Conservation (phyloP, 2,888 invertebrate genomes). For the Ichneumon xanthorius region DNA sequence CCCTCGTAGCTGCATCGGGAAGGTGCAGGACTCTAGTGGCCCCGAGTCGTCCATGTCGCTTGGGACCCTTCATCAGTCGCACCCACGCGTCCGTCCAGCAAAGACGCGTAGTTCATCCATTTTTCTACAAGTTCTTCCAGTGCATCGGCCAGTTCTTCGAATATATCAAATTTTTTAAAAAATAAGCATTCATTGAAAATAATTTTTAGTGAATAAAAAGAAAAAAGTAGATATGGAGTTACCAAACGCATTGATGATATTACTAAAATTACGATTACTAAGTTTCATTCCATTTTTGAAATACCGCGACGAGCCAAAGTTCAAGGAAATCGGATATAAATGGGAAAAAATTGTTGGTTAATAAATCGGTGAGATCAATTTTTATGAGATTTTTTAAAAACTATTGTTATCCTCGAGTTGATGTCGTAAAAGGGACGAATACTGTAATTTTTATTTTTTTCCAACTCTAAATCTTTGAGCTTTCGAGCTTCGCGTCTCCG, state of each 20-base stretch:
- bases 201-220: neutral
- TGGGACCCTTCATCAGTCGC: slow-evolving; percentile 76
- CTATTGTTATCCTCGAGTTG: too few relatives aligned
- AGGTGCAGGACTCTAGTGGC: slow-evolving; percentile 63
- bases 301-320: neutral
- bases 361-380: slow-evolving; percentile 7
- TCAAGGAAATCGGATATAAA: slow-evolving; percentile 1
- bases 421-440: too few relatives aligned
- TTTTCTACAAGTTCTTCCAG: neutral
- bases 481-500: neutral
- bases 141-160: slow-evolving; percentile 5
- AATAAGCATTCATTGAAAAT: neutral
- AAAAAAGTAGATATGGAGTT: slow-evolving; percentile 3
- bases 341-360: neutral
- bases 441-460: too few relatives aligned
- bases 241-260: neutral
- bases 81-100: slow-evolving; percentile 75
- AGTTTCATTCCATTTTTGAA: neutral
- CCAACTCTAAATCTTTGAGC: neutral
- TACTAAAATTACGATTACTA: neutral
- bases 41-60: slow-evolving; percentile 61
- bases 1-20: slow-evolving; percentile 44
- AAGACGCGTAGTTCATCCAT: slow-evolving; percentile 69
- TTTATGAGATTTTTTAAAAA: neutral
- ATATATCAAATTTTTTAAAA: neutral